Base-by-base conservation (phyloP, 2,888 invertebrate species). In the Galerucella nymphaeae region DNA sequence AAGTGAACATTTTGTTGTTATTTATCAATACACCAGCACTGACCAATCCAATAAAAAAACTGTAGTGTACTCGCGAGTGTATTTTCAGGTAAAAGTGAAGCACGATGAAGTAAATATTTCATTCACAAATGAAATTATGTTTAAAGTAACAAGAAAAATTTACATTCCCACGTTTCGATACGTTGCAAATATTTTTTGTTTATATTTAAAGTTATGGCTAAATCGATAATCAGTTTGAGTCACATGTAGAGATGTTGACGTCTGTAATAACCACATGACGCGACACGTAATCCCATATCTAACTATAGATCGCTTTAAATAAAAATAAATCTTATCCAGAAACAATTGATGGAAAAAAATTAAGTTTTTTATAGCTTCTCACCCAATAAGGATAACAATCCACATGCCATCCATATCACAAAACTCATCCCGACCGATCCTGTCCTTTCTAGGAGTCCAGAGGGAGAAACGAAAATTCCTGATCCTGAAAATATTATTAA, bases 401-500 rank as follows among this genome's bases (percentile, higher is more conserved):
- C 98, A 88, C 97, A 97, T 83, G 94, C 91, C 89, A 95, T 93
- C 98, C 98, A 98, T 85, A 97, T 93, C 86, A 97, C 90, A 88
- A 98, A 94, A 89, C 96, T 96, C 88, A 96, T 91, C 88, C 96
- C 97, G 87, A 97, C 94, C 86, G 97, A 98, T 87, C 94, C 95
- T 83, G 96, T 96, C 88, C 95, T 92, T 88, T 93, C 91, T 87
- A 98, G 89, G 86, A 98, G 93, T 88, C 96, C 96, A 88, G 96
- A 95, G 87, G 98, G 97, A 89, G 97, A 97, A 88, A 98, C 96
- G 91, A 98, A 98, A 88, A 98, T 97, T 90, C 98, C 98, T 88
- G 97, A 98, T 86, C 97, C 96, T 96, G 87, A 0, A 50, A 50
- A 53, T 53, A 18, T 13, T 45, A 45, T 13, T 45, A 45, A 45